Conservation (phyloP, 2,113 vertebrate genomes). For the Tetraodon nigroviridis region DNA sequence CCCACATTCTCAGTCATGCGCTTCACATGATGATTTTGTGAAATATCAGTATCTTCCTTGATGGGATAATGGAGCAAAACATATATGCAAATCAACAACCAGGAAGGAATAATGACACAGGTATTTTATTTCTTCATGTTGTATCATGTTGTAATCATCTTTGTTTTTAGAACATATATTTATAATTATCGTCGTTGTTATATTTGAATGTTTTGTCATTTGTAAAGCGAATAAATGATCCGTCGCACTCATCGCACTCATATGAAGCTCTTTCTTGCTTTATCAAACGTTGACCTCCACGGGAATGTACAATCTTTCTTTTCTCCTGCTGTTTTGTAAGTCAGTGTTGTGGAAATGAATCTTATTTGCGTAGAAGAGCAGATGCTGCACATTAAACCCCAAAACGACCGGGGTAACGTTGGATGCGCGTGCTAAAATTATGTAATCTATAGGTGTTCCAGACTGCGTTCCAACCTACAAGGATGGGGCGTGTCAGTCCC, state of each 20-base stretch:
- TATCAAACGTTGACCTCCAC: neutral
- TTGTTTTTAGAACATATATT: neutral
- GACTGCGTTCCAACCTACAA: slow-evolving; percentile 18
- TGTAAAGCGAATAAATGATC: neutral
- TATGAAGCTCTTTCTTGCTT: neutral
- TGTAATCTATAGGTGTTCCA: slow-evolving; percentile 49
- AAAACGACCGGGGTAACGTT: neutral
- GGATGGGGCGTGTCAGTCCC: slow-evolving; percentile 1
- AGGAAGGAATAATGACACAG: too few species aligned
- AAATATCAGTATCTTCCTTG: slow-evolving; percentile 34
- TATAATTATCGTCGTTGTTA: too few species aligned
- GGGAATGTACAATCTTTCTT: slow-evolving; percentile 1
- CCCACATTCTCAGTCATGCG: slow-evolving; percentile 68
- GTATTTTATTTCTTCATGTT: too few species aligned
- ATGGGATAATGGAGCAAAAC: neutral
- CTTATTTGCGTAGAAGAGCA: neutral
- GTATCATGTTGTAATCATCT: neutral
- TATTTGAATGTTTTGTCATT: too few species aligned
- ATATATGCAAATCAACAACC: neutral
- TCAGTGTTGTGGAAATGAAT: neutral
- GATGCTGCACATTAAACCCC: neutral
- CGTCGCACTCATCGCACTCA: neutral
- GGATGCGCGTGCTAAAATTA: slow-evolving; percentile 31
- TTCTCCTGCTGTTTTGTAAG: neutral
- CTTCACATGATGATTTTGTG: slow-evolving; percentile 33